phyloP scores from a whole-genome alignment of 1,140 invertebrate genomes.

The Periplaneta americana region DNA sequence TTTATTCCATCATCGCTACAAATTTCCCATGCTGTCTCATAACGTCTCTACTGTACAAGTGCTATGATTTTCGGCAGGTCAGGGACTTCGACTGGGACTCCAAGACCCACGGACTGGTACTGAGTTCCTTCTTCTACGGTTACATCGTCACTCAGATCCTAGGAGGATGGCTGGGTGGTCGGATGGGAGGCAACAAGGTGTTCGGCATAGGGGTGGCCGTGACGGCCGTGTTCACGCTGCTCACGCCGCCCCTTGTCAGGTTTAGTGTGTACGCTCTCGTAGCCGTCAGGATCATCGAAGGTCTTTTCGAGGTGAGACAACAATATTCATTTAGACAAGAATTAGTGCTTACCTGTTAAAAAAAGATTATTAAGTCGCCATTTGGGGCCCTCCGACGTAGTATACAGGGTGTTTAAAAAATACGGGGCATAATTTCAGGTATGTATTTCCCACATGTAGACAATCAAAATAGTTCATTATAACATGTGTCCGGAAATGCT shows the following conservation, averaged over 20 bases:
- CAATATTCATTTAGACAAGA: no score
- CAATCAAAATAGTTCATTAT: no score
- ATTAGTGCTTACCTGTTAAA: no score
- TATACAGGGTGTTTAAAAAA: no score
- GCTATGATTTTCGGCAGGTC: slow-evolving; percentile 34
- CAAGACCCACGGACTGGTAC: slow-evolving; percentile 45
- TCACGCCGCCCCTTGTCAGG: slow-evolving; percentile 44
- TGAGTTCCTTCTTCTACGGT: slow-evolving; percentile 67
- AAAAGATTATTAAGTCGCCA: no score
- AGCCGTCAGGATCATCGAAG: slow-evolving; percentile 43
- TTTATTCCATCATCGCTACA: no score
- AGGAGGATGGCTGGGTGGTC: slow-evolving; percentile 44
- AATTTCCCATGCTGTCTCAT: no score
- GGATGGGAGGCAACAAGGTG: slow-evolving; percentile 49
- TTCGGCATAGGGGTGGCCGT: slow-evolving; percentile 52
- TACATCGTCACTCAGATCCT: slow-evolving; percentile 56
- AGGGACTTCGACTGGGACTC: slow-evolving; percentile 65
- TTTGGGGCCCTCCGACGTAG: no score
- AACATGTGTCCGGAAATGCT: no score
- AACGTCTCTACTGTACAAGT: no score
- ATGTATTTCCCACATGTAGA: no score
- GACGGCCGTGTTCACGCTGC: slow-evolving; percentile 51
- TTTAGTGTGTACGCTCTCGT: slow-evolving; percentile 37
- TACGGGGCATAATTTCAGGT: no score
- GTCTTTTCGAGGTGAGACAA: slow-evolving; percentile 45